Evolutionary conservation across 2,797 vertebrate species (phyloP).

Genomic region (Falco peregrinus): DNA sequence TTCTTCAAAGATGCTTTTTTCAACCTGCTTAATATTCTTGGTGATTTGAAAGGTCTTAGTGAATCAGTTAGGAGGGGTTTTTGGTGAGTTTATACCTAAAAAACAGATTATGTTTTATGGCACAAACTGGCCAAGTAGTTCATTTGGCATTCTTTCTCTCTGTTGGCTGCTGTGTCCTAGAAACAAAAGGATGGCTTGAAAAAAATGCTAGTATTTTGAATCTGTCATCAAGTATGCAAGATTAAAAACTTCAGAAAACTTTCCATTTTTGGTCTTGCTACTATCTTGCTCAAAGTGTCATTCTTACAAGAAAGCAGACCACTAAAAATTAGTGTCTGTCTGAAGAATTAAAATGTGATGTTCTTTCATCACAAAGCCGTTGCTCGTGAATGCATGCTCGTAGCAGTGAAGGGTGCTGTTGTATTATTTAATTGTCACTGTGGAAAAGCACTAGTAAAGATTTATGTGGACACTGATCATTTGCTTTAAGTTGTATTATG

Average conservation of each 20-base stretch:
- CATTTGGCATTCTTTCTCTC: not conserved
- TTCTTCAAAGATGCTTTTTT: not conserved
- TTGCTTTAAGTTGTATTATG: conserved; percentile 28
- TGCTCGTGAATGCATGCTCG: not conserved
- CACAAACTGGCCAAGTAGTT: not conserved
- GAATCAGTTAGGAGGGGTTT: not conserved
- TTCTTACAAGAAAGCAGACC: conserved; percentile 12
- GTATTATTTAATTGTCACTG: conserved; percentile 20
- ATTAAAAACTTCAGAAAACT: conserved; percentile 30
- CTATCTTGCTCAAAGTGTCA: not conserved
- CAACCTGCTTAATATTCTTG: not conserved
- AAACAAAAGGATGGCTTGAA: not conserved
- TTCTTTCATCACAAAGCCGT: conserved; percentile 32
- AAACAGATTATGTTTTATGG: not conserved
- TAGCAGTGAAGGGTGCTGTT: not conserved
- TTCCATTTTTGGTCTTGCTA: not conserved
- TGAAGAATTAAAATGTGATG: conserved; percentile 50
- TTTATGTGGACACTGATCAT: conserved; percentile 1
- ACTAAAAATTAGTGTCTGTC: conserved; percentile 45
- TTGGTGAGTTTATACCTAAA: not conserved
- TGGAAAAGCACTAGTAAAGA: conserved; percentile 15
- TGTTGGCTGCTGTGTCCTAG: not conserved
- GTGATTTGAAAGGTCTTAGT: not conserved
- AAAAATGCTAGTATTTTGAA: not conserved
- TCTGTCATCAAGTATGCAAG: not conserved